Evolutionary conservation across 2,797 vertebrate genomes (phyloP).

Genomic region (Enteromius anoplus): DNA sequence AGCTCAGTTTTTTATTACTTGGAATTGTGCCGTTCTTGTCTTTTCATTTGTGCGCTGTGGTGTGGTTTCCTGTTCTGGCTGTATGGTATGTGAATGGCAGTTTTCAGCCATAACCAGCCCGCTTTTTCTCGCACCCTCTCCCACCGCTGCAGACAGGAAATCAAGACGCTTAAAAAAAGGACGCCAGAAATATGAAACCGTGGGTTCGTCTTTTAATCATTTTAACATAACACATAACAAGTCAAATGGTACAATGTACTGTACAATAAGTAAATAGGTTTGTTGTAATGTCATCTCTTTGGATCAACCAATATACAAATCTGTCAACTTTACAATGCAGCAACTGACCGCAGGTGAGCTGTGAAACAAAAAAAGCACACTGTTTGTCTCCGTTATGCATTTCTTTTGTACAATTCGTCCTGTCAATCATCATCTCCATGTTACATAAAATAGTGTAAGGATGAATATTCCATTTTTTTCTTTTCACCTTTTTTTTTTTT

Average conservation of each 20-base stretch:
- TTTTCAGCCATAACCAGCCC: constrained; percentile 49
- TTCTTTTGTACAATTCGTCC: constrained; percentile 75
- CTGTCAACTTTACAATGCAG: constrained; percentile 81
- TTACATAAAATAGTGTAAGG: constrained; percentile 77
- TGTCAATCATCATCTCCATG: constrained; percentile 77
- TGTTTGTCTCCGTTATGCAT: constrained; percentile 70
- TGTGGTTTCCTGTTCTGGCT: constrained; percentile 59
- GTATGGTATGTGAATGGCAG: constrained; percentile 56
- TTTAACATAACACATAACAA: constrained; percentile 84
- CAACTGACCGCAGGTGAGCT: constrained; percentile 82
- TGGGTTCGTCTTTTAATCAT: constrained; percentile 85
- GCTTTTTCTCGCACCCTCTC: constrained; percentile 47
- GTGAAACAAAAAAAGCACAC: constrained; percentile 74
- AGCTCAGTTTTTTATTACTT: constrained; percentile 64
- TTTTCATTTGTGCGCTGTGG: constrained; percentile 57
- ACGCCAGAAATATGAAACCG: constrained; percentile 72
- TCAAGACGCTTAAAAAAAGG: constrained; percentile 27
- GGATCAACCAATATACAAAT: constrained; percentile 88
- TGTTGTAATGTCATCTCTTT: constrained; percentile 86
- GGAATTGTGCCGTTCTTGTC: constrained; percentile 53
- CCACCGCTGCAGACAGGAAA: constrained; percentile 53
- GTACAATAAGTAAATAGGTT: constrained; percentile 87
- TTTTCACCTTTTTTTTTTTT: constrained; percentile 62
- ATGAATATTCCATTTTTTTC: constrained; percentile 72
- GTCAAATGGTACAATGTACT: constrained; percentile 82